Evolutionary conservation across 2,113 vertebrate genomes (phyloP).

Genomic region (Scomber japonicus): DNA sequence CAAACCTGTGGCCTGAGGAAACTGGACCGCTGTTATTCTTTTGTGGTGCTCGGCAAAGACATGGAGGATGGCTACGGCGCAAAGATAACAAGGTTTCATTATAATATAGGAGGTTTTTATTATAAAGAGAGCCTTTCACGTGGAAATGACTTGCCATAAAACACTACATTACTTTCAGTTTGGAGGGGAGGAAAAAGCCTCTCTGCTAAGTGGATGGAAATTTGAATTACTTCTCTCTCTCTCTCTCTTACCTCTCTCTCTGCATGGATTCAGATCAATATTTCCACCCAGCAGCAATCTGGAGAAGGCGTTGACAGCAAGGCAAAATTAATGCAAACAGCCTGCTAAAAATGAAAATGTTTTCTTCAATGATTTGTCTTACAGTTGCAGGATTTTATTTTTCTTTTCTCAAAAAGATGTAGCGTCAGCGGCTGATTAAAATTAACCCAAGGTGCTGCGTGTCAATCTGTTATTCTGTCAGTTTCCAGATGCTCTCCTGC

Average conservation of each 20-base stretch:
- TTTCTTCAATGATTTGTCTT: slow-evolving; percentile 28
- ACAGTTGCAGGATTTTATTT: slow-evolving; percentile 29
- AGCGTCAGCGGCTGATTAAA: slow-evolving; percentile 49
- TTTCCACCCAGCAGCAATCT: slow-evolving; percentile 38
- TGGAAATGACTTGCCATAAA: slow-evolving; percentile 45
- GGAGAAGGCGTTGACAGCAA: slow-evolving; percentile 19
- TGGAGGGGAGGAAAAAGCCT: slow-evolving; percentile 19
- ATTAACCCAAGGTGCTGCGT: slow-evolving; percentile 43
- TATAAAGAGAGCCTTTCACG: slow-evolving; percentile 29
- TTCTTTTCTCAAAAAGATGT: slow-evolving; percentile 19
- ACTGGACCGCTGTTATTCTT: slow-evolving; percentile 50
- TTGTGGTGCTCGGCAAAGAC: slow-evolving; percentile 41
- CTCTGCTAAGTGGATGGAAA: slow-evolving; percentile 38
- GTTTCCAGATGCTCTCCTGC: slow-evolving; percentile 46
- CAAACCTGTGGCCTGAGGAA: slow-evolving; percentile 17
- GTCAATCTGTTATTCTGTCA: slow-evolving; percentile 53
- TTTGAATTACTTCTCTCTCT: slow-evolving; percentile 25
- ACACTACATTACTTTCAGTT: slow-evolving; percentile 31
- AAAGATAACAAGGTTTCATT: slow-evolving; percentile 44
- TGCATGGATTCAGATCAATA: slow-evolving; percentile 35
- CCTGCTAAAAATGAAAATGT: slow-evolving; percentile 39
- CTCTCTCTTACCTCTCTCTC: background rate
- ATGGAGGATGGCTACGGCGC: slow-evolving; percentile 4
- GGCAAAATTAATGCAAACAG: slow-evolving; percentile 21
- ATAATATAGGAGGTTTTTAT: slow-evolving; percentile 28